These are phyloP conservation scores for Arctia plantaginis DNA, from an alignment of 2,888 invertebrate species.

Conservation along the genomic window DNA sequence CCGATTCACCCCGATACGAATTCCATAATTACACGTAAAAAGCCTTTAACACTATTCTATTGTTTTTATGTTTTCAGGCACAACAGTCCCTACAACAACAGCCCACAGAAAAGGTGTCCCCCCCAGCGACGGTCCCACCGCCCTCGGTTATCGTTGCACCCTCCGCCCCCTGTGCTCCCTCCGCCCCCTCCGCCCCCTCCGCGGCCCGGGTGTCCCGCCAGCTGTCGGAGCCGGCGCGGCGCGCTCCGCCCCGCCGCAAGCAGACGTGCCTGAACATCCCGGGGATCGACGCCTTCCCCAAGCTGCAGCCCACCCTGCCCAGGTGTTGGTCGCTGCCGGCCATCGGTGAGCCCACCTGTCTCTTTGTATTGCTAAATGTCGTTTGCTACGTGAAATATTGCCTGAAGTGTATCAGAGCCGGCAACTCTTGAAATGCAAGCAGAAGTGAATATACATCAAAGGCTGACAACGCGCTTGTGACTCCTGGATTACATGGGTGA, in stretches of 20 bases:
- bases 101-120: constrained; percentile 35
- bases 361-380: not conserved
- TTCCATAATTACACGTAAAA: too few species aligned
- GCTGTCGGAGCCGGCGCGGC: constrained; percentile 16
- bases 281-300: constrained; percentile 92
- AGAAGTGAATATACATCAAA: too few species aligned
- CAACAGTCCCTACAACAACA: constrained; percentile 15
- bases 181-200: not conserved
- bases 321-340: constrained; percentile 93
- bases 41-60: too few species aligned
- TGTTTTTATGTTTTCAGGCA: constrained; percentile 21
- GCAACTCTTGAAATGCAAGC: too few species aligned
- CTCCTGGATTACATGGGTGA: too few species aligned
- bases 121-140: constrained; percentile 25
- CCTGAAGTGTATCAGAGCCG: too few species aligned
- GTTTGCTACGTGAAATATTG: too few species aligned
- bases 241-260: constrained; percentile 32
- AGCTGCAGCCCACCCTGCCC: constrained; percentile 89
- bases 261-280: constrained; percentile 89
- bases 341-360: constrained; percentile 72
- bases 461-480: too few species aligned
- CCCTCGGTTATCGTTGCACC: constrained; percentile 10
- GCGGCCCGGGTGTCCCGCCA: constrained; percentile 16
- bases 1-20: too few species aligned
- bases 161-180: not conserved